phyloP scores from a whole-genome alignment of 2,113 vertebrate genomes.

The Rhodinocichla rosea region DNA sequence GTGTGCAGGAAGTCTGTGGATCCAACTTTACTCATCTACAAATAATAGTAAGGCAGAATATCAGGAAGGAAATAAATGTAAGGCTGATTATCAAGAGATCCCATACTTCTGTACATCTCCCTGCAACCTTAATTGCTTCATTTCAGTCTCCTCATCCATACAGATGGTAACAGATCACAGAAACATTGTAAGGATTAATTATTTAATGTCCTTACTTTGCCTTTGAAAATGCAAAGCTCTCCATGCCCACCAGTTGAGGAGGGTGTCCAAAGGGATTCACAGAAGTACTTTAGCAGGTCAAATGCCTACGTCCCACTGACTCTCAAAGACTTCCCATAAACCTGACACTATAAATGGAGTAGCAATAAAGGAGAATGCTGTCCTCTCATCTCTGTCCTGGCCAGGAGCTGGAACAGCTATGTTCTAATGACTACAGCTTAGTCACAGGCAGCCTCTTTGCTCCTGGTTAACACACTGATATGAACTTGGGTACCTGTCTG shows the following conservation, averaged over 20 bases:
- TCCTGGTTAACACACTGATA: background rate
- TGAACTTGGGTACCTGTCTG: background rate
- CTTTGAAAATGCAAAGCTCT: constrained; percentile 30
- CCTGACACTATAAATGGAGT: background rate
- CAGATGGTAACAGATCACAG: background rate
- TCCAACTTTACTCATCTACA: constrained; percentile 26
- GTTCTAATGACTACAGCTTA: background rate
- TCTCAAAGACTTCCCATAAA: constrained; percentile 12
- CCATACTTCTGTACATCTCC: background rate
- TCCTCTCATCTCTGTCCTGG: background rate
- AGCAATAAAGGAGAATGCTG: background rate
- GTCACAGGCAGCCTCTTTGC: background rate
- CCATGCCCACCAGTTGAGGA: constrained; percentile 22
- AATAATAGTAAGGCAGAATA: background rate
- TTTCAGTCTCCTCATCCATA: background rate
- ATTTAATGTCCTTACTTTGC: background rate
- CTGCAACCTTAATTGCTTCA: background rate
- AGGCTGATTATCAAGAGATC: background rate
- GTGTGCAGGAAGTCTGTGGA: constrained; percentile 20
- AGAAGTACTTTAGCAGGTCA: constrained; percentile 50
- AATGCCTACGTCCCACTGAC: constrained; percentile 2
- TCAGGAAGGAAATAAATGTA: constrained; percentile 17
- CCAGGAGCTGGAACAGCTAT: background rate
- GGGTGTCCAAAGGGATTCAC: constrained; percentile 35
- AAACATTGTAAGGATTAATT: background rate